Evolutionary conservation across 23 tunicate genomes (phyloP), one percentile per base, ranked within the genome.

Genomic region (Aplidium turbinatum): DNA sequence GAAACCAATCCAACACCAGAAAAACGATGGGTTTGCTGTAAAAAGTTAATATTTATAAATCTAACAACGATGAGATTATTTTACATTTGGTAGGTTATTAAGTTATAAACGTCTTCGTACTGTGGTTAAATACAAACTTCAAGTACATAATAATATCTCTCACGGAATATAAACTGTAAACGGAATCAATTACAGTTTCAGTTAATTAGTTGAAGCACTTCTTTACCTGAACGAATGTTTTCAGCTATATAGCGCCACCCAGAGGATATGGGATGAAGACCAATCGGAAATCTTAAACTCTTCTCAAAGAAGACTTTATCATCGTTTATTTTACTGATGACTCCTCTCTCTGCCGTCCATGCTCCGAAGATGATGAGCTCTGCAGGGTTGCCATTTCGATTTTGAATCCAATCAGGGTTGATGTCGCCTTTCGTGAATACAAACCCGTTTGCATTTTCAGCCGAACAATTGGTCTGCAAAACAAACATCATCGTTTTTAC

Each of bases 231-330:
- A 31, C 30, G 30, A 9, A 24, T 30, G 20, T 63, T 63, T 63
- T 63, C 48, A 28, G 30, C 24, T 6, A 63, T 28, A 31, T 63
- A 63, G 5, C 70, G 48, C 70, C 70, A 63, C 7, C 70, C 70
- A 25, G 70, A 63, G 6, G 25, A 13, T 9, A 6, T 16, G 20
- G 70, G 70, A 31, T 63, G 24, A 9, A 9, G 16, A 5, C 70
- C 70, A 13, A 63, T 30, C 9, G 70, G 20, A 16, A 11, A 24
- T 13, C 70, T 20, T 13, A 63, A 31, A 6, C 51, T 50, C 7
- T 20, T 27, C 48, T 63, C n/a, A 20, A 63, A 63, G n/a, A 25
- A 26, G 20, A 63, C 16, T 11, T 27, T 63, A n/a, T 20, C 63
- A 11, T 56, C n/a, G 47, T 27, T 20, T 63, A 63, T 50, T 26